Conservation (phyloP, 2,888 invertebrate species). For the Serripes groenlandicus region DNA sequence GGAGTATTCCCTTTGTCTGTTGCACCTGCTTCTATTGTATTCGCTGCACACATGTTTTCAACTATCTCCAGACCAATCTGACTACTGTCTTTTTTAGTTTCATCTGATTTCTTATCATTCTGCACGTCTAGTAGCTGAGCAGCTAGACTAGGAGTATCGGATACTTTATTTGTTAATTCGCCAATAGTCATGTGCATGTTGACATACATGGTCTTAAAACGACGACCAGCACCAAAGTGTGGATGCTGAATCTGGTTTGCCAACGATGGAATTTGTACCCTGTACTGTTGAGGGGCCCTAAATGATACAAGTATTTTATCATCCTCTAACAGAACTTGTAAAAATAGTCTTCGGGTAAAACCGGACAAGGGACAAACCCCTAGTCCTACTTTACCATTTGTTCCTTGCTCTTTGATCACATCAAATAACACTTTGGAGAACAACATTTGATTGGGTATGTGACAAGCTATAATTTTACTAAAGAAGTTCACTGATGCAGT, state of each 20-base stretch:
- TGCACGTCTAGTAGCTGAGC: slow-evolving; percentile 73
- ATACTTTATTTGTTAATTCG: slow-evolving; percentile 90
- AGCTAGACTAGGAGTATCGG: slow-evolving; percentile 64
- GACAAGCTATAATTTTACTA: slow-evolving; percentile 94
- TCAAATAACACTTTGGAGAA: slow-evolving; percentile 93
- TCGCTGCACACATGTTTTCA: slow-evolving; percentile 90
- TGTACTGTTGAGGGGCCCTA: slow-evolving; percentile 74
- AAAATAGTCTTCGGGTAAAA: slow-evolving; percentile 94
- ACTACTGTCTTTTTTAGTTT: slow-evolving; percentile 82
- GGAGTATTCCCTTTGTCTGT: slow-evolving; percentile 22
- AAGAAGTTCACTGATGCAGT: slow-evolving; percentile 93
- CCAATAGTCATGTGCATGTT: slow-evolving; percentile 92
- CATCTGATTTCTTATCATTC: slow-evolving; percentile 72
- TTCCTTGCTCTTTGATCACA: slow-evolving; percentile 90
- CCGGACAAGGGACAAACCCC: slow-evolving; percentile 89
- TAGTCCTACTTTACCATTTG: slow-evolving; percentile 73
- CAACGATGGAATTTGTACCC: slow-evolving; percentile 74
- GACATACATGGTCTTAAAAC: slow-evolving; percentile 91
- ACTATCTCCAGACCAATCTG: slow-evolving; percentile 85
- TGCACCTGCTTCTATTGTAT: slow-evolving; percentile 35
- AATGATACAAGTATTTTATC: slow-evolving; percentile 94
- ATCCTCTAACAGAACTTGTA: slow-evolving; percentile 94
- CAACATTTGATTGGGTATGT: slow-evolving; percentile 93
- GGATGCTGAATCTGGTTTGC: slow-evolving; percentile 88
- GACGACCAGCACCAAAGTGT: slow-evolving; percentile 91